These are phyloP conservation scores for Chrysaora quinquecirrha DNA, from an alignment of 30 jellyfish, hydroid and myxozoan species.

Conservation along the genomic window DNA sequence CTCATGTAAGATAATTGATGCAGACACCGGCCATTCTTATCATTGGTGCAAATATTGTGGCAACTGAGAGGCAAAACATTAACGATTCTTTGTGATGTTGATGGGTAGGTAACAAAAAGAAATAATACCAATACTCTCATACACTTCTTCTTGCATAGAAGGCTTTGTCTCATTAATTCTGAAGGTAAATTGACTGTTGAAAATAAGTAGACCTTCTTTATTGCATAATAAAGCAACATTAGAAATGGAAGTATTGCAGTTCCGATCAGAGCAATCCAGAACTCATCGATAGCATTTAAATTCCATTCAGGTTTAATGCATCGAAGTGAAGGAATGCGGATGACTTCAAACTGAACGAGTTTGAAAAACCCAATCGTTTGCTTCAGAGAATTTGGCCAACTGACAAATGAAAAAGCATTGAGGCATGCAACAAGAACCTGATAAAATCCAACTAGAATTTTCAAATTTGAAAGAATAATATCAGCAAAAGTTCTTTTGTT, in stretches of 20 bases:
- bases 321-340: slow-evolving; percentile 31
- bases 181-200: too few species aligned
- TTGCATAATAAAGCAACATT: background rate
- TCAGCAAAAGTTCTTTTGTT: slow-evolving; percentile 49
- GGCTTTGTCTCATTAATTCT: background rate
- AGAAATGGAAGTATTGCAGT: slow-evolving; percentile 23
- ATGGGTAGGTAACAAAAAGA: slow-evolving; percentile 37
- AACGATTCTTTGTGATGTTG: slow-evolving; percentile 24
- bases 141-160: background rate
- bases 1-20: background rate
- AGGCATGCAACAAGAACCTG: slow-evolving; percentile 27
- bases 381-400: slow-evolving; percentile 40
- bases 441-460: slow-evolving; percentile 51
- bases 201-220: background rate
- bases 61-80: slow-evolving; percentile 31
- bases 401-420: slow-evolving; percentile 25
- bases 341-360: slow-evolving; percentile 9
- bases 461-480: slow-evolving; percentile 40
- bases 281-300: slow-evolving; percentile 21
- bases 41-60: background rate
- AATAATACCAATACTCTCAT: slow-evolving; percentile 1
- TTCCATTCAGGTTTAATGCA: slow-evolving; percentile 48
- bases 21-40: background rate
- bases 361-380: slow-evolving; percentile 11
- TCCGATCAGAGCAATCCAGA: slow-evolving; percentile 31